These are phyloP conservation scores for Drosophila fungiperda DNA, from an alignment of 2,888 invertebrate species.

Conservation along the genomic window DNA sequence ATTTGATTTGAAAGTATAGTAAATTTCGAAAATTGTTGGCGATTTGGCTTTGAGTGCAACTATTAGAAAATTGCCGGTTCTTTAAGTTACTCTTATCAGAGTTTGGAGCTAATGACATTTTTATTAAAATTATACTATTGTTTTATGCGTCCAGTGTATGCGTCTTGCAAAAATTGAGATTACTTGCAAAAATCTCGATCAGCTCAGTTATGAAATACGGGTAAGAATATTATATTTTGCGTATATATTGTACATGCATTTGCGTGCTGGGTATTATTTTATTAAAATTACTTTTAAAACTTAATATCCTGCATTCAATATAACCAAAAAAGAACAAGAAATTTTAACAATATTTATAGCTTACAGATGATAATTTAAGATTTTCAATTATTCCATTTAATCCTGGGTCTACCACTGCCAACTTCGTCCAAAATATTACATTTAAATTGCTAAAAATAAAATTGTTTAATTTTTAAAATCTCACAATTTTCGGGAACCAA, in stretches of 20 bases:
- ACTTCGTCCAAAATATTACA: background rate
- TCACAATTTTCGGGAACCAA: conserved; percentile 85
- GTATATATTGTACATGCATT: too few relatives aligned
- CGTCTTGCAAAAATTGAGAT: too few relatives aligned
- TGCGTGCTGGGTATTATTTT: too few relatives aligned
- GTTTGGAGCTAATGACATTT: background rate
- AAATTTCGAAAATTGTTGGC: background rate
- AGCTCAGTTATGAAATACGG: too few relatives aligned
- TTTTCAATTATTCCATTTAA: accelerated
- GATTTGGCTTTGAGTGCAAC: background rate
- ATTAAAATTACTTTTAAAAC: too few relatives aligned
- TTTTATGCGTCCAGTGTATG: too few relatives aligned
- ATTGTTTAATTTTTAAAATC: too few relatives aligned
- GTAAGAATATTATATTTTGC: too few relatives aligned
- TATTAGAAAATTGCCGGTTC: background rate
- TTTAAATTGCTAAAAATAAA: background rate
- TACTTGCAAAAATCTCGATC: too few relatives aligned
- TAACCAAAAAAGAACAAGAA: too few relatives aligned
- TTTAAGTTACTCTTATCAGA: background rate
- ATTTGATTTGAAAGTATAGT: background rate
- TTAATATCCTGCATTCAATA: too few relatives aligned
- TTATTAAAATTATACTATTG: too few relatives aligned
- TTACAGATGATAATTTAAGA: background rate
- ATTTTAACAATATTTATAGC: background rate
- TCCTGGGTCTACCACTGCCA: accelerated